Conservation (phyloP, 1,140 invertebrate species). For the Heliconius nattereri region DNA sequence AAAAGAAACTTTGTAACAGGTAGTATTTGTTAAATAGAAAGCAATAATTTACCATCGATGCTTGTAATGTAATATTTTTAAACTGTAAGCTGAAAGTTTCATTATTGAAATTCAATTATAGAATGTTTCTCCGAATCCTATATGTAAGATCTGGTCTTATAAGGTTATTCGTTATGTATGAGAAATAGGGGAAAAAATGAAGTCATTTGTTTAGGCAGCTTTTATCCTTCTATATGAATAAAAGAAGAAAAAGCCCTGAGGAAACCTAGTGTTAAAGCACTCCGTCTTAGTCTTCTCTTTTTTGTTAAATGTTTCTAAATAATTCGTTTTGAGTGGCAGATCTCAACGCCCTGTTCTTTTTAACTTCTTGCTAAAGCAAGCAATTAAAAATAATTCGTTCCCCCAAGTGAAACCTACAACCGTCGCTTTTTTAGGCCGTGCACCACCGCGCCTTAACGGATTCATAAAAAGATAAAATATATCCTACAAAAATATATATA, state of each 20-base stretch:
- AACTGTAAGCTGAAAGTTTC: not conserved
- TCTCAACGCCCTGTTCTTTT: not conserved
- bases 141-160: not conserved
- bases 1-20: too few relatives aligned
- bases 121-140: not conserved
- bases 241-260: too few relatives aligned
- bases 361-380: too few relatives aligned
- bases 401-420: not conserved
- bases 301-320: not conserved
- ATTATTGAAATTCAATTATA: not conserved
- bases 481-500: too few relatives aligned
- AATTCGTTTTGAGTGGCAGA: too few relatives aligned
- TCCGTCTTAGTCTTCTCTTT: too few relatives aligned
- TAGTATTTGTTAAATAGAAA: too few relatives aligned
- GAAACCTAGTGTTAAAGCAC: too few relatives aligned
- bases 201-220: not conserved
- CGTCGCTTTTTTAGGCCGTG: not conserved
- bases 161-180: not conserved
- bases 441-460: not conserved
- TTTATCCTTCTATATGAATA: not conserved
- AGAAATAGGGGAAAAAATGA: not conserved
- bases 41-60: too few relatives aligned
- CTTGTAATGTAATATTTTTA: too few relatives aligned
- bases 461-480: too few relatives aligned
- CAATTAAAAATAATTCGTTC: not conserved